Base-by-base conservation (phyloP, 1,140 invertebrate genomes). In the Probaryconus sp. region DNA sequence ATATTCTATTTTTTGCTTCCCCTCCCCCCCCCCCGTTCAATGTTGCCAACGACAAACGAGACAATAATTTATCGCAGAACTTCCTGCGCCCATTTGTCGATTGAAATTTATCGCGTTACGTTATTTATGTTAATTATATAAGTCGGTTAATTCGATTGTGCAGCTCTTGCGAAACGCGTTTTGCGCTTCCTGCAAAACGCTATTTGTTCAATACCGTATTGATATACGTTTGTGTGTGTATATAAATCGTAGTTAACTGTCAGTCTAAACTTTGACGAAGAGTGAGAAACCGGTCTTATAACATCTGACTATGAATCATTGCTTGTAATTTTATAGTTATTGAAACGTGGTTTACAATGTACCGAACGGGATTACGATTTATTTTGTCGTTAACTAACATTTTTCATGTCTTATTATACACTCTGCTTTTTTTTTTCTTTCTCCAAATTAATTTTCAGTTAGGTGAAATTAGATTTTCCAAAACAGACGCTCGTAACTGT, bases 241-340 rank as follows among this genome's bases (percentile, higher is more conserved):
- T 65, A 63, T 63, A 68, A 68, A 67, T 76, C 35, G 61, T 67
- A 51, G 60, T 56, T 43, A 45, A 67, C 61, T 76, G 72, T 70
- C 65, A 70, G 61, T 65, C 65, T 47, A 13, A 1, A 50, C 37
- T 75, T 76, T 70, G 72, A 75, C 72, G 64, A 65, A 63, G 51
- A 69, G 51, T 47, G 64, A 63, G 64, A 40, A 69, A 75, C 64
- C 72, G 72, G 72, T 75, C 60, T 60, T 68, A 63, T 68, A 63
- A 45, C 63, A 56, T 68, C 28, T 38, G 65, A 65, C 60, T 68
- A 68, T 74, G 71, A 74, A 74, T 68, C 63, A 75, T 61, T 55
- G 55, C 9, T 42, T 42, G 72, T 76, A 76, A 76, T 70, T 70
- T 76, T 61, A 67, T 65, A 64, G 65, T 69, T 69, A 64, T 75